A percentile compares a stretch with the other conserved stretches of the same genome.
Evolutionary conservation across 1,140 invertebrate genomes (phyloP).

Genomic region (Mactra quadrangularis): DNA sequence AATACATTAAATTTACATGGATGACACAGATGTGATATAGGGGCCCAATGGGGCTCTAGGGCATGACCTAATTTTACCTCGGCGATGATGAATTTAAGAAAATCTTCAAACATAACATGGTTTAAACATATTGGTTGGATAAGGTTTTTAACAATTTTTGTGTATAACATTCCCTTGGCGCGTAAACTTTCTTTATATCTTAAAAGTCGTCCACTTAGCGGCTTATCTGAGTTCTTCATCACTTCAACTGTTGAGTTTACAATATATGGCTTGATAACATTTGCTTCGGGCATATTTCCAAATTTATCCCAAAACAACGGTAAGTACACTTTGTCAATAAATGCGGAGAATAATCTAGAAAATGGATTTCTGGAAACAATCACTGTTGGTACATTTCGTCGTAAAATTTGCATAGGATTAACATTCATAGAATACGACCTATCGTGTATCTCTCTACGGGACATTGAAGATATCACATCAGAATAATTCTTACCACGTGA

Average conservation of each 20-base stretch:
- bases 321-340: constrained; percentile 40
- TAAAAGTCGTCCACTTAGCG: constrained; percentile 6
- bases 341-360: constrained; percentile 40
- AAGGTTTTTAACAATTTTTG: not conserved
- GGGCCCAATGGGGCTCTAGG: constrained; percentile 49
- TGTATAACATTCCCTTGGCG: constrained; percentile 11
- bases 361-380: constrained; percentile 44
- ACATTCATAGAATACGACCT: not conserved
- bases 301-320: constrained; percentile 50
- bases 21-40: constrained; percentile 47
- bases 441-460: constrained; percentile 37
- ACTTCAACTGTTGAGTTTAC: constrained; percentile 11
- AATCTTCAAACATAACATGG: constrained; percentile 49
- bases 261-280: not conserved
- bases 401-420: constrained; percentile 10
- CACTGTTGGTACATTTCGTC: constrained; percentile 23
- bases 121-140: constrained; percentile 33
- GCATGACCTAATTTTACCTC: not conserved
- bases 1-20: constrained; percentile 36
- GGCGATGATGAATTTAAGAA: constrained; percentile 38
- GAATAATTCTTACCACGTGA: constrained; percentile 25
- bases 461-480: not conserved
- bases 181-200: constrained; percentile 5
- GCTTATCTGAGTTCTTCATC: constrained; percentile 7
- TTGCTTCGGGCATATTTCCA: constrained; percentile 1